Evolutionary conservation across 2,113 vertebrate genomes (phyloP), one percentile per base, ranked within the genome.

Genomic region (Steatornis caripensis): DNA sequence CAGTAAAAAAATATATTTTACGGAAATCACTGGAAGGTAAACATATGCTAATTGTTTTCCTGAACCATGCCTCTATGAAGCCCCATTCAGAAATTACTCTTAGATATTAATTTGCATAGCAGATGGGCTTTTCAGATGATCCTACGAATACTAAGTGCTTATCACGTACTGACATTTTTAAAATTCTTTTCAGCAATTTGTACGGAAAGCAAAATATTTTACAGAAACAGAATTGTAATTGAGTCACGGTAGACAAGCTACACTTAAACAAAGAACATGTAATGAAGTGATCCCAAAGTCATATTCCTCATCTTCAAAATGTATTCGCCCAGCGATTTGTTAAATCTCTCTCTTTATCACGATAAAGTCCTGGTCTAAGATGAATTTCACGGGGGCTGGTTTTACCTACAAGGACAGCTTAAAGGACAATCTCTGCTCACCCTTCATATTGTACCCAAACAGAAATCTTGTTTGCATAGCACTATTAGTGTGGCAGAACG

Each of bases 31-130:
- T 82, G 69, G 64, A 89, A 93, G 83, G 88, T 93, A 96, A 93
- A 96, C 58, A 81, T 55, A 88, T 13, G 66, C 49, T 90, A 94
- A 92, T 45, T 82, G 49, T 93, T 88, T 92, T 92, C 84, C 86
- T 95, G 69, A 95, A 75, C 69, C 36, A 29, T 78, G 72, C 32
- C 53, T 95, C 84, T 91, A 34, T 61, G 70, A 87, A 78, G 82
- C 49, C n/a, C 65, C 81, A 87, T 86, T 95, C 89, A 92, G 80
- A 95, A 95, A 93, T 72, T 87, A 95, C 92, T 87, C 70, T 95
- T 95, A 96, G 91, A 75, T 92, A 95, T 92, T 95, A 89, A 97
- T 95, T 97, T 97, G 87, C 92, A 91, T 89, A 97, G 70, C 89
- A 96, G 92, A 96, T 91, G 80, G 80, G 86, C 49, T 94, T 97